phyloP scores from a whole-genome alignment of 2,888 invertebrate genomes.

The Archips xylosteana region DNA sequence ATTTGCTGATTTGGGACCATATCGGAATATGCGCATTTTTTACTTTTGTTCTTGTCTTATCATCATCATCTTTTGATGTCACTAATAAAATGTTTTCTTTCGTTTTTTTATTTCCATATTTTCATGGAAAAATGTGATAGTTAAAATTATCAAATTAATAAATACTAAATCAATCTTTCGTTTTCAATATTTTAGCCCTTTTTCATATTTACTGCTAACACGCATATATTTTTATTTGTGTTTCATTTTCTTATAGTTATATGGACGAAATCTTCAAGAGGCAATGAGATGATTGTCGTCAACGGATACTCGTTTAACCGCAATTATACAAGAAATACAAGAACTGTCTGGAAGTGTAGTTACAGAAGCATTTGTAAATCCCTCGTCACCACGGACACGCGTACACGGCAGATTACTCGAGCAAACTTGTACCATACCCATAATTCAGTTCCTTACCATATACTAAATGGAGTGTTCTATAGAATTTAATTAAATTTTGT shows the following conservation, averaged over 20 bases:
- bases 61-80: too few relatives aligned
- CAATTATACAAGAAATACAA: neutral
- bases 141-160: too few relatives aligned
- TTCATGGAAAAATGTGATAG: too few relatives aligned
- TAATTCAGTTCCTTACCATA: constrained; percentile 23
- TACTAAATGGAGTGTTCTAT: neutral
- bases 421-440: constrained; percentile 18
- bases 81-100: too few relatives aligned
- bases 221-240: neutral
- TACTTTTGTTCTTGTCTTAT: too few relatives aligned
- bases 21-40: too few relatives aligned
- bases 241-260: constrained; percentile 20
- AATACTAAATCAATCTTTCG: too few relatives aligned
- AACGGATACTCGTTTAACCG: constrained; percentile 14
- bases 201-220: too few relatives aligned
- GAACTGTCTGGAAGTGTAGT: constrained; percentile 38
- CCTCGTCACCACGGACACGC: neutral
- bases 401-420: neutral
- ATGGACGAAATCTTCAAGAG: constrained; percentile 9
- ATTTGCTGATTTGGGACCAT: too few relatives aligned
- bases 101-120: too few relatives aligned
- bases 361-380: neutral
- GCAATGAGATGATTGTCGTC: constrained; percentile 11
- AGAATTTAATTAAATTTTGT: neutral
- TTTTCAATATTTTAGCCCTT: too few relatives aligned